phyloP scores from a whole-genome alignment of 2,797 vertebrate genomes.

The Coccyzus lansbergi region DNA sequence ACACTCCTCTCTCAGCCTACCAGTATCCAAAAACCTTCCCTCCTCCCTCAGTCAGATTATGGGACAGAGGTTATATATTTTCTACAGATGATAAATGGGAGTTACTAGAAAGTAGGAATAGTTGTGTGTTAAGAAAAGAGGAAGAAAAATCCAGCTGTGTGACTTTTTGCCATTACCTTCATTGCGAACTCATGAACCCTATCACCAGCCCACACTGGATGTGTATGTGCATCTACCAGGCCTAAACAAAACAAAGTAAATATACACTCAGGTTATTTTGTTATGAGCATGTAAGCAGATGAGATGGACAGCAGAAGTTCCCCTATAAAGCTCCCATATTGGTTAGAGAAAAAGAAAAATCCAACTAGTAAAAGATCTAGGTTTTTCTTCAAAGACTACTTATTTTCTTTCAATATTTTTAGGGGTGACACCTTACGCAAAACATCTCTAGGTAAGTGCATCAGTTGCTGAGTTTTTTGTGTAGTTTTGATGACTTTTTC shows the following conservation, averaged over 20 bases:
- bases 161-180: constrained; percentile 85
- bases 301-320: neutral
- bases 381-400: neutral
- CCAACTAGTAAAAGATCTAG: neutral
- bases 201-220: constrained; percentile 97
- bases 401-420: neutral
- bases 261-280: neutral
- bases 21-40: neutral
- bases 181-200: constrained; percentile 96
- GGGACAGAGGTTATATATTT: neutral
- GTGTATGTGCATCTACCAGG: constrained; percentile 94
- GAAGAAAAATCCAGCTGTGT: neutral
- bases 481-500: neutral
- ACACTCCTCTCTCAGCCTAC: neutral
- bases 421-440: neutral
- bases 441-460: neutral
- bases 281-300: neutral
- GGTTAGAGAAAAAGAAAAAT: neutral
- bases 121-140: neutral
- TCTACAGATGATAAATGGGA: neutral
- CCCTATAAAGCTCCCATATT: neutral
- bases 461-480: neutral
- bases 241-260: constrained; percentile 79
- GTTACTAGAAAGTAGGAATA: neutral
- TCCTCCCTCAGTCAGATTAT: neutral